Evolutionary conservation across 2,113 vertebrate genomes (phyloP).

Genomic region (Sceloporus undulatus): DNA sequence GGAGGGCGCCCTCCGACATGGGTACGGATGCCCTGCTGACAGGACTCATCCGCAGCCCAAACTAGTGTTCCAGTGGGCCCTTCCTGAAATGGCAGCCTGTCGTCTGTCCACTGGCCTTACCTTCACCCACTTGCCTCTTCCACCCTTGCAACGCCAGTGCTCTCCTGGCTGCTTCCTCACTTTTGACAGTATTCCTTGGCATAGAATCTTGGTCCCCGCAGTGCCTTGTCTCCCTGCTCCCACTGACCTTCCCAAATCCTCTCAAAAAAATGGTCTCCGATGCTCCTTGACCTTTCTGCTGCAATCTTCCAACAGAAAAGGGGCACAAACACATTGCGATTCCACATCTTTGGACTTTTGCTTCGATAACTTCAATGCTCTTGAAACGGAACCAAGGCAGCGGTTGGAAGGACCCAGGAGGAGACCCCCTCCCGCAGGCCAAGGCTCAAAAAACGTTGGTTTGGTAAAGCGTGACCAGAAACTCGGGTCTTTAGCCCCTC

Average conservation of each 20-base stretch:
- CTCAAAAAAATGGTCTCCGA: not conserved
- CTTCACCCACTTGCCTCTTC: rapidly evolving
- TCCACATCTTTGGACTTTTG: not conserved
- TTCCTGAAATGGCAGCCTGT: too few species aligned
- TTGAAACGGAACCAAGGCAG: too few species aligned
- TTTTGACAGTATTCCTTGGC: too few species aligned
- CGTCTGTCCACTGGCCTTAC: not conserved
- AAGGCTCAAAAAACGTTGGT: not conserved
- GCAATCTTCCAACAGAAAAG: not conserved
- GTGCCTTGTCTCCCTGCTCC: too few species aligned
- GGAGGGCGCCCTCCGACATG: constrained; percentile 66
- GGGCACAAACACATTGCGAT: too few species aligned
- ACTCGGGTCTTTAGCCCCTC: not conserved
- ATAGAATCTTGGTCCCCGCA: too few species aligned
- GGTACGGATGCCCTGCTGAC: constrained; percentile 59
- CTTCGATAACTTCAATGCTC: too few species aligned
- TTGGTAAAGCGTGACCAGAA: not conserved
- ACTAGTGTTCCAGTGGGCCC: not conserved
- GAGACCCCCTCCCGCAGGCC: not conserved
- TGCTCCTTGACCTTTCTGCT: not conserved
- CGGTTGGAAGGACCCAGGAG: too few species aligned
- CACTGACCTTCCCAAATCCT: not conserved
- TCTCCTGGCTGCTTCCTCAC: not conserved
- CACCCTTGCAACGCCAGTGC: constrained; percentile 52
- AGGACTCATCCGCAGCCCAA: constrained; percentile 42